phyloP scores from a whole-genome alignment of 92 coral and sea anemone species.

The Diadumene lineata region DNA sequence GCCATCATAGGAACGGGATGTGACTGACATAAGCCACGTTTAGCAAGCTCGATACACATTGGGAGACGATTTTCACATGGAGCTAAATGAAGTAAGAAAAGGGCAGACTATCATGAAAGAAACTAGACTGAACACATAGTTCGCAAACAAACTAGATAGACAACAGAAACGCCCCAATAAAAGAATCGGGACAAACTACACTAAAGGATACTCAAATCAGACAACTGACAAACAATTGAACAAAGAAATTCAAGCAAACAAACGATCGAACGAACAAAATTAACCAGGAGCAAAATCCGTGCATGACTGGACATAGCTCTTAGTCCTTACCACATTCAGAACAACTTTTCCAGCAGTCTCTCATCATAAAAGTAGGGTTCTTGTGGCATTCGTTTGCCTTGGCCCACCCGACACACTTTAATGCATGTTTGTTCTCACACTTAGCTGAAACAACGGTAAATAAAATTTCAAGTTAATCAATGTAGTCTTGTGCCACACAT shows the following conservation, averaged over 20 bases:
- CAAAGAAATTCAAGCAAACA: not conserved
- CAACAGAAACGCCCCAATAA: not conserved
- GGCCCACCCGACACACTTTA: slow-evolving; percentile 55
- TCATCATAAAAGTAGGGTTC: slow-evolving; percentile 62
- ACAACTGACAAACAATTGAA: not conserved
- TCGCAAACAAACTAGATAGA: too few relatives aligned
- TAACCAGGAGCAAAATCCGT: not conserved
- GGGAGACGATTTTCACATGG: slow-evolving; percentile 54
- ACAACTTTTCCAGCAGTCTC: slow-evolving; percentile 70
- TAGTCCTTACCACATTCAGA: slow-evolving; percentile 61
- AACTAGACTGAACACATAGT: too few relatives aligned
- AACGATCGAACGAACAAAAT: too few relatives aligned
- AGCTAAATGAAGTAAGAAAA: slow-evolving; percentile 16
- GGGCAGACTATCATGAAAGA: too few relatives aligned
- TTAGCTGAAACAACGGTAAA: slow-evolving; percentile 31
- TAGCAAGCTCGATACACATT: slow-evolving; percentile 48
- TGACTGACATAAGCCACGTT: slow-evolving; percentile 45
- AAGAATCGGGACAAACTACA: too few relatives aligned
- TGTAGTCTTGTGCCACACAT: too few relatives aligned
- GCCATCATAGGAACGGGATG: slow-evolving; percentile 28
- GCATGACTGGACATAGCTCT: too few relatives aligned
- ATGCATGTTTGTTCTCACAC: slow-evolving; percentile 49
- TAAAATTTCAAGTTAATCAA: too few relatives aligned
- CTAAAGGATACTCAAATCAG: not conserved
- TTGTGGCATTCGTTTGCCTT: slow-evolving; percentile 46